A percentile compares a stretch with the other conserved stretches of the same genome.
phyloP scores from a whole-genome alignment of 2,888 invertebrate genomes.

The Cybosia mesomella region DNA sequence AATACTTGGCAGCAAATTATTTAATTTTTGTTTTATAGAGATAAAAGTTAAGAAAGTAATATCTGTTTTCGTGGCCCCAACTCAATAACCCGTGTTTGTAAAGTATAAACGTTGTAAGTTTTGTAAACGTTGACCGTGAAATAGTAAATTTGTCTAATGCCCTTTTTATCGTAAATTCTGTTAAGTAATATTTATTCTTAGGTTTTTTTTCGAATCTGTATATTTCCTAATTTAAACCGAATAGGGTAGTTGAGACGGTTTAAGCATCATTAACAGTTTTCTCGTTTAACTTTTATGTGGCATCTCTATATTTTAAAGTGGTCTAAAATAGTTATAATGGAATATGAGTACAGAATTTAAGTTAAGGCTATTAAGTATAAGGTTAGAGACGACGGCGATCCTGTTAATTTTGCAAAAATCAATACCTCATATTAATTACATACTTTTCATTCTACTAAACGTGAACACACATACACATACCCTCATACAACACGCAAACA shows the following conservation, averaged over 20 bases:
- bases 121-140: conserved; percentile 46
- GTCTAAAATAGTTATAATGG: neutral
- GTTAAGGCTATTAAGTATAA: too few relatives aligned
- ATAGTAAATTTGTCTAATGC: conserved; percentile 42
- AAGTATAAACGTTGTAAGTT: conserved; percentile 39
- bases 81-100: conserved; percentile 27
- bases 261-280: neutral
- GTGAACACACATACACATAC: too few relatives aligned
- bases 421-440: too few relatives aligned
- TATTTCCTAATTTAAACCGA: conserved; percentile 18
- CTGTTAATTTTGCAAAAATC: too few relatives aligned
- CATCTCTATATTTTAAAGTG: neutral
- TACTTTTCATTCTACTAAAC: too few relatives aligned
- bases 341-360: neutral
- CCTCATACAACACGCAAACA: too few relatives aligned
- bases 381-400: too few relatives aligned
- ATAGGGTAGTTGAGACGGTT: neutral
- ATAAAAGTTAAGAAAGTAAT: neutral
- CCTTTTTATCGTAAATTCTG: conserved; percentile 32
- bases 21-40: too few relatives aligned
- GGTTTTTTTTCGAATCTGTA: conserved; percentile 3
- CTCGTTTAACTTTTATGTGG: neutral
- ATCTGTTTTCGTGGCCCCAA: conserved; percentile 35
- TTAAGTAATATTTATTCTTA: neutral
- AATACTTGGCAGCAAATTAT: too few relatives aligned